These are phyloP conservation scores for Merodon equestris DNA, from an alignment of 2,888 invertebrate species.

Conservation along the genomic window DNA sequence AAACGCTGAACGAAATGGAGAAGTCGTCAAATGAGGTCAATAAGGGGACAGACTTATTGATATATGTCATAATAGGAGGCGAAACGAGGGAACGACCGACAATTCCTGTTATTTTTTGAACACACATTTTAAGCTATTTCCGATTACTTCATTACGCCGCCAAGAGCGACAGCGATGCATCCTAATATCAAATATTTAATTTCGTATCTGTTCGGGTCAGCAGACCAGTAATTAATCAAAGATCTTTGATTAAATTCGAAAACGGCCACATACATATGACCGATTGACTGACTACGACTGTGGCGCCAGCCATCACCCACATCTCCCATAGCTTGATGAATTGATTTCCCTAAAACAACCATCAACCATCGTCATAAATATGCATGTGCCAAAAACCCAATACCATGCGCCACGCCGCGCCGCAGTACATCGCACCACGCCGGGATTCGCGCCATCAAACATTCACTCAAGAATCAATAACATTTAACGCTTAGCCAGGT, in stretches of 20 bases:
- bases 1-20: too few species aligned
- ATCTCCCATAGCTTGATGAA: conserved; percentile 28
- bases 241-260: conserved; percentile 34
- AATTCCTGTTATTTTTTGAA: too few species aligned
- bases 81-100: too few species aligned
- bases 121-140: too few species aligned
- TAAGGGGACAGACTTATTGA: too few species aligned
- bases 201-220: not conserved
- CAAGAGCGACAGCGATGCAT: too few species aligned
- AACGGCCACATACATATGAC: conserved; percentile 18
- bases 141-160: too few species aligned
- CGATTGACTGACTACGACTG: conserved; percentile 26
- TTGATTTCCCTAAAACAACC: conserved; percentile 43
- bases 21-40: too few species aligned
- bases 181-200: not conserved
- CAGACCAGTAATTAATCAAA: conserved; percentile 24
- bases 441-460: not conserved
- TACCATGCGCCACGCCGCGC: too few species aligned
- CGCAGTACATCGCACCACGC: conserved; percentile 7
- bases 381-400: conserved; percentile 35
- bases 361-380: conserved; percentile 47
- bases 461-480: conserved; percentile 36
- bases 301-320: conserved; percentile 29
- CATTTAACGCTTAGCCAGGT: conserved; percentile 22
- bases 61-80: too few species aligned